Evolutionary conservation across 2,113 vertebrate species (phyloP).

Genomic region (Sebastes schlegelii): DNA sequence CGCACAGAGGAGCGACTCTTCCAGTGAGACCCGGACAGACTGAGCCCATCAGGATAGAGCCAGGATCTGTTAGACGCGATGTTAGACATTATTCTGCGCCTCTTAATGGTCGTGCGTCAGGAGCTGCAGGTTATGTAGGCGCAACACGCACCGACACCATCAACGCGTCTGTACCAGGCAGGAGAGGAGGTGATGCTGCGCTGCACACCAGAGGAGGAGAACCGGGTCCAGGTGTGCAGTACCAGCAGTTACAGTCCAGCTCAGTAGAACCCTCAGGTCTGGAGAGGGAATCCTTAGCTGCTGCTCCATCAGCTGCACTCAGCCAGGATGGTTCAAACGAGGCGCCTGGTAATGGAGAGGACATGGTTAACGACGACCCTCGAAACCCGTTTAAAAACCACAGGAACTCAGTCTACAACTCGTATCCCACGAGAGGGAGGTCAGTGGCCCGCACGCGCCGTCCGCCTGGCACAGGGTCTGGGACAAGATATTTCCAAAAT

Average conservation of each 20-base stretch:
- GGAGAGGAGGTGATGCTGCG: conserved; percentile 11
- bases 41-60: conserved; percentile 32
- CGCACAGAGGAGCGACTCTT: conserved; percentile 38
- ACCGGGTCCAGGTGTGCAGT: conserved; percentile 15
- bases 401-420: conserved; percentile 84
- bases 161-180: conserved; percentile 43
- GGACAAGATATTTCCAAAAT: conserved; percentile 85
- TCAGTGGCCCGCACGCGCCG: conserved; percentile 59
- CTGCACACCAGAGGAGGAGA: conserved; percentile 23
- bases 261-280: not conserved
- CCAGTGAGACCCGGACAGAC: conserved; percentile 18
- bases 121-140: conserved; percentile 40
- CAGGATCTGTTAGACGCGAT: conserved; percentile 12
- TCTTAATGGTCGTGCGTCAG: conserved; percentile 49
- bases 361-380: conserved; percentile 82
- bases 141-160: conserved; percentile 17
- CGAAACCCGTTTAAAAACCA: conserved; percentile 78
- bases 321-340: conserved; percentile 50
- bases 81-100: conserved; percentile 30
- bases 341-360: conserved; percentile 38
- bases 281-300: conserved; percentile 27
- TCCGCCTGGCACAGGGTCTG: conserved; percentile 80
- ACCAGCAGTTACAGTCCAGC: conserved; percentile 44
- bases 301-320: not conserved
- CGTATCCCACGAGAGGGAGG: conserved; percentile 72